A percentile compares a stretch with the other conserved stretches of the same genome.
Conservation (phyloP, 2,797 vertebrate genomes). For the Perodicticus potto region DNA sequence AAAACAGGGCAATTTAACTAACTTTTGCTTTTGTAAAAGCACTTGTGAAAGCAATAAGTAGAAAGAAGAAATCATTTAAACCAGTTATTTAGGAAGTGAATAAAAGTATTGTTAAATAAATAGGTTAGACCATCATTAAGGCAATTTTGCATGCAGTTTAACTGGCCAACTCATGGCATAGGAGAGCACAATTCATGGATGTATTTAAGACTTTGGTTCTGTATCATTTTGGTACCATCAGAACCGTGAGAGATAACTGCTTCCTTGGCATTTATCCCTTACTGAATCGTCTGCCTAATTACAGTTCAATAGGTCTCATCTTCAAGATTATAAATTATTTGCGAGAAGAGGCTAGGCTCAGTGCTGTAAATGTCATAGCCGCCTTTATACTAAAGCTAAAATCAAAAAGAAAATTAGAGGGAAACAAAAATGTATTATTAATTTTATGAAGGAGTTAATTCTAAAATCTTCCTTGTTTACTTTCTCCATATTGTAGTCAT, state of each 20-base stretch:
- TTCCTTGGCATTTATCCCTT: background rate
- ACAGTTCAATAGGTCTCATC: background rate
- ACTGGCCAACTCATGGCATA: background rate
- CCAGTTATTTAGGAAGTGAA: background rate
- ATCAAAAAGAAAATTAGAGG: background rate
- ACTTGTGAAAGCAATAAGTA: background rate
- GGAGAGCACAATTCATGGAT: background rate
- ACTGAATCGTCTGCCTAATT: background rate
- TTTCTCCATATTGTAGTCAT: background rate
- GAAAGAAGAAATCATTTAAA: background rate
- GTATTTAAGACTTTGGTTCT: background rate
- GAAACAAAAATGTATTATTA: background rate
- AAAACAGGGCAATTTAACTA: background rate
- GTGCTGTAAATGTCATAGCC: background rate
- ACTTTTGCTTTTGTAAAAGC: background rate
- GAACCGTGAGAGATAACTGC: background rate
- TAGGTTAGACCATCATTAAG: conserved; percentile 23
- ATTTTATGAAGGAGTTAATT: background rate
- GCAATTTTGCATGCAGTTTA: background rate
- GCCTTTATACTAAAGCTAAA: background rate
- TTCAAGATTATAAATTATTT: background rate
- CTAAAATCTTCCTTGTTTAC: background rate
- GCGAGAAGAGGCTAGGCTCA: background rate
- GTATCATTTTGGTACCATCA: background rate
- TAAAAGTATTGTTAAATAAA: conserved; percentile 21